These are phyloP conservation scores for Chelonus formosanus DNA, from an alignment of 2,888 invertebrate genomes.

Conservation along the genomic window DNA sequence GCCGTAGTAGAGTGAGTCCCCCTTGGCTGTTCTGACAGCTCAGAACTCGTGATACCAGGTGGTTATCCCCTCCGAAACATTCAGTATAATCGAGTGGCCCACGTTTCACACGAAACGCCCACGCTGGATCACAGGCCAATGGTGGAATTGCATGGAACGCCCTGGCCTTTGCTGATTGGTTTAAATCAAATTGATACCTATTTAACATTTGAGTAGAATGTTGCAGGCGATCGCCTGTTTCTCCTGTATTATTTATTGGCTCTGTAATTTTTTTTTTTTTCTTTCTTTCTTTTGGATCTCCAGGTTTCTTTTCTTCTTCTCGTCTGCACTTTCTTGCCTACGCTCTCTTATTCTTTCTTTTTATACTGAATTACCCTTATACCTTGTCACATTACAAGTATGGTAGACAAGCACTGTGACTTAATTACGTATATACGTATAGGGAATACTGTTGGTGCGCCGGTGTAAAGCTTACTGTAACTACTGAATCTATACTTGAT, in stretches of 20 bases:
- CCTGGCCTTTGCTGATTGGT: conserved; percentile 49
- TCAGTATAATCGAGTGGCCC: conserved; percentile 43
- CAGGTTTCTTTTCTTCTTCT: conserved; percentile 22
- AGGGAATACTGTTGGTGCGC: no score
- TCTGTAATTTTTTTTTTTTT: conserved; percentile 50
- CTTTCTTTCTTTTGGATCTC: conserved; percentile 32
- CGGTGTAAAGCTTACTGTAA: no score
- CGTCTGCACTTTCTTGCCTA: conserved; percentile 25
- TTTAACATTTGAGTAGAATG: conserved; percentile 64
- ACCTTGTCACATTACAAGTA: conserved; percentile 34
- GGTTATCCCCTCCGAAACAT: conserved; percentile 46
- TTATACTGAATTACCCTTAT: conserved; percentile 26
- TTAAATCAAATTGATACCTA: conserved; percentile 61
- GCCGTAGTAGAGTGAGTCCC: conserved; percentile 53
- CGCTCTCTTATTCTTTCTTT: conserved; percentile 14
- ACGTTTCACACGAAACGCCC: conserved; percentile 38
- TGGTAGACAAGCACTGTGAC: conserved; percentile 57
- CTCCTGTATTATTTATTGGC: conserved; percentile 59
- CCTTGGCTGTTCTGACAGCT: conserved; percentile 36
- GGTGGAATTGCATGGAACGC: conserved; percentile 39
- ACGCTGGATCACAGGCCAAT: conserved; percentile 35
- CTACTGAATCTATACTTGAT: no score
- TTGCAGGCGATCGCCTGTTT: conserved; percentile 62
- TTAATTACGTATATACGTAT: conserved; percentile 57
- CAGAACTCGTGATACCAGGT: conserved; percentile 51